Evolutionary conservation across 2,113 vertebrate species (phyloP), one percentile per base, ranked within the genome.

Genomic region (Pontoporia blainvillei): DNA sequence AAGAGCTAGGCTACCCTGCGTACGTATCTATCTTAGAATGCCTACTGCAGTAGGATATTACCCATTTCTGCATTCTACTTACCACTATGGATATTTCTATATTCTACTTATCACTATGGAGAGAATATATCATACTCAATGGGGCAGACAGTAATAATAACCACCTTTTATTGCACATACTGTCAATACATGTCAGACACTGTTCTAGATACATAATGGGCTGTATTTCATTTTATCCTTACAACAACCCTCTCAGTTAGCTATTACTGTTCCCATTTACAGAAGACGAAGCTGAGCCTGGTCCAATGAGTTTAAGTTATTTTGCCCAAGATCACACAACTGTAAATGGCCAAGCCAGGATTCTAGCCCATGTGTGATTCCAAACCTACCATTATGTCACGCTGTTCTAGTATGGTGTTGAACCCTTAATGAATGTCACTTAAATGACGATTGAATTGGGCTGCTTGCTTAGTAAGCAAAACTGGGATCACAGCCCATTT

Each of bases 391-490:
- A 73, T 84, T 81, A 49, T 11, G n/a, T 10, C 27, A 8, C 39
- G n/a, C 31, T 54, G 64, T 86, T 71, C 31, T 36, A 73, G 41
- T 44, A 61, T 9, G 3, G 8, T 94, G 46, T 72, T 25, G 36
- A 57, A 71, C 44, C n/a, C 44, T 94, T 90, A 79, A 79, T 71
- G 54, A 78, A 10, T 67, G 3, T 90, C 76, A 78, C 36, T 88
- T 73, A 71, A 62, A 75, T 86, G 73, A 41, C n/a, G 29, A 59
- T 23, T 71, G 46, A 92, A 78, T 72, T 62, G 25, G 20, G 64
- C 61, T 96, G 67, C 52, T 83, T 75, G 76, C 83, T 88, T 79
- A 89, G 52, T 69, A 76, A 95, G 62, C 54, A 90, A 91, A 91
- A 88, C 27, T 76, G 61, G 18, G 34, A 90, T 78, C 75, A 72